Evolutionary conservation across 1,140 invertebrate species (phyloP).

Genomic region (Atta texana): DNA sequence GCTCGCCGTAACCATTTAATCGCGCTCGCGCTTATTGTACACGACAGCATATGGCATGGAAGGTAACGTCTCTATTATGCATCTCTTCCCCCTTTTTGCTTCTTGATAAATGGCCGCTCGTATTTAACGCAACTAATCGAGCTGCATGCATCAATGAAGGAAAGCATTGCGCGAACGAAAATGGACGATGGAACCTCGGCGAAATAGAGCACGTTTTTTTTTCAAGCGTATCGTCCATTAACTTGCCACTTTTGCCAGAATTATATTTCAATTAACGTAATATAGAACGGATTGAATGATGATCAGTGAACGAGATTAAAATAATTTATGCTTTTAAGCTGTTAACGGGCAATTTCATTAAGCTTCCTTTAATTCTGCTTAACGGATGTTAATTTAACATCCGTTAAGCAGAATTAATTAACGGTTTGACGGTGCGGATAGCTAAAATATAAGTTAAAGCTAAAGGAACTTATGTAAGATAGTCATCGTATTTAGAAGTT

Average conservation of each 20-base stretch:
- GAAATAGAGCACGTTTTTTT: conserved; percentile 14
- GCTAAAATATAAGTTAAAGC: not conserved
- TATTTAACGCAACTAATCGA: conserved; percentile 79
- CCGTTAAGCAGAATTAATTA: not conserved
- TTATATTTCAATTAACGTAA: conserved; percentile 39
- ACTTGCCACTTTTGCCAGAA: not conserved
- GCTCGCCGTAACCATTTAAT: conserved; percentile 78
- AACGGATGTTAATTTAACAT: not conserved
- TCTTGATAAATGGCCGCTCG: conserved; percentile 79
- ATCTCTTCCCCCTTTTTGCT: conserved; percentile 39
- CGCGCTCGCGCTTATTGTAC: conserved; percentile 75
- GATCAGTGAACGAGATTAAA: conserved; percentile 2
- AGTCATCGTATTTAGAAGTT: not conserved
- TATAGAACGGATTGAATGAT: not conserved
- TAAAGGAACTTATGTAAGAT: not conserved
- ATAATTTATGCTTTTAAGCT: conserved; percentile 11
- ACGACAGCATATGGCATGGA: conserved; percentile 79
- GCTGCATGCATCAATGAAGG: conserved; percentile 52
- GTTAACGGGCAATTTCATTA: not conserved
- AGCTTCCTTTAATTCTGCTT: not conserved
- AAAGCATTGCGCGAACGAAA: conserved; percentile 17
- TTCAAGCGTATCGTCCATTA: conserved; percentile 30
- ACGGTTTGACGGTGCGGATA: not conserved
- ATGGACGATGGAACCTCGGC: not conserved
- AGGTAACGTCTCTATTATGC: conserved; percentile 82